These are phyloP conservation scores for Dromiciops gliroides DNA, from an alignment of 2,113 vertebrate genomes.

Conservation along the genomic window DNA sequence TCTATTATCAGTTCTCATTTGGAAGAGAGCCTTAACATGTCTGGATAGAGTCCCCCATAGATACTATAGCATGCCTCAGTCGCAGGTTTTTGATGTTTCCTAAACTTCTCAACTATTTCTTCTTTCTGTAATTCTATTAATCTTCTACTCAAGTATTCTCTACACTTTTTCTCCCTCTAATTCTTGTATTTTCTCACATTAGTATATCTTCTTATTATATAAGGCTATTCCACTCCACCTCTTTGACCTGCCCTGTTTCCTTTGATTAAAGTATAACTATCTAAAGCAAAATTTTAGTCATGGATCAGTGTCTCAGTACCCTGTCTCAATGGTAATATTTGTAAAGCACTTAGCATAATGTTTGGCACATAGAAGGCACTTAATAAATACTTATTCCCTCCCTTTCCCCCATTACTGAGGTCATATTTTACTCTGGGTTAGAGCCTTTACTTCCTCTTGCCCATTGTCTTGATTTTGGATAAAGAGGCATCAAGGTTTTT, in stretches of 20 bases:
- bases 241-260: neutral
- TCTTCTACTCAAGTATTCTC: neutral
- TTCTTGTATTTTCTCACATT: neutral
- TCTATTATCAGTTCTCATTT: neutral
- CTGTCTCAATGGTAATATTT: neutral
- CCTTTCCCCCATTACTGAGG: neutral
- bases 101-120: neutral
- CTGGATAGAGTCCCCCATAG: neutral
- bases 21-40: neutral
- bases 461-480: neutral
- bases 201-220: neutral
- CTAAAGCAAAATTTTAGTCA: neutral
- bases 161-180: neutral
- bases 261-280: neutral
- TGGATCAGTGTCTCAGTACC: neutral
- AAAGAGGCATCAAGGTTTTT: neutral
- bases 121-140: neutral
- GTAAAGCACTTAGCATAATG: neutral
- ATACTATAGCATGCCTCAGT: neutral
- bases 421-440: neutral
- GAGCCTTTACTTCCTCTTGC: neutral
- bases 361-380: neutral
- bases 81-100: neutral
- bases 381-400: neutral
- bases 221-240: neutral